These are phyloP conservation scores for Auanema freiburgensis DNA, from an alignment of 2,888 invertebrate genomes.

Conservation along the genomic window DNA sequence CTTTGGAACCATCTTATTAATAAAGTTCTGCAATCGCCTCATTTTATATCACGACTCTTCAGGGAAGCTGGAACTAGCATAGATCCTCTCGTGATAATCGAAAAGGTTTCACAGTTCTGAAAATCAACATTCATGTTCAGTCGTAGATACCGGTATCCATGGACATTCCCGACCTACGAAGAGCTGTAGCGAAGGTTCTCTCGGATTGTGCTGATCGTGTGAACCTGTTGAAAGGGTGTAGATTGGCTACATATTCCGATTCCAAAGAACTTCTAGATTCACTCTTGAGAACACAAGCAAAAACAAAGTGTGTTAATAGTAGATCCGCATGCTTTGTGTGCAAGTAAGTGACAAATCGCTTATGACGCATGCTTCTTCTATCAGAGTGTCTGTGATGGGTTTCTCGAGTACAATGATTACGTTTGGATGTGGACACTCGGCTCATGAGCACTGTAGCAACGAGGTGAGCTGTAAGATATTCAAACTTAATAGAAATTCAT, in stretches of 20 bases:
- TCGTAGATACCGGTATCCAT: conserved; percentile 79
- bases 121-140: neutral
- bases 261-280: conserved; percentile 15
- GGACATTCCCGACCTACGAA: conserved; percentile 77
- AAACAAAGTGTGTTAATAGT: conserved; percentile 9
- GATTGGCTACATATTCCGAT: conserved; percentile 20
- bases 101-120: conserved; percentile 29
- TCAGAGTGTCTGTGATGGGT: neutral
- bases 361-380: neutral
- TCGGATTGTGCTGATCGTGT: conserved; percentile 84
- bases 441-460: conserved; percentile 36
- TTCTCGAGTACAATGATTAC: conserved; percentile 11
- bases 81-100: conserved; percentile 47
- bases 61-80: conserved; percentile 44
- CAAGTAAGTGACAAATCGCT: conserved; percentile 1
- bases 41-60: conserved; percentile 49
- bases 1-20: conserved; percentile 57
- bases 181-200: conserved; percentile 54
- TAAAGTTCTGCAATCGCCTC: conserved; percentile 43
- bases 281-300: conserved; percentile 14
- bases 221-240: conserved; percentile 26
- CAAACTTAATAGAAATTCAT: too few relatives aligned
- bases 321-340: conserved; percentile 22
- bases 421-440: conserved; percentile 47
- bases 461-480: conserved; percentile 19